Conservation (phyloP, 2,113 vertebrate genomes). For the Stictonetta naevosa region DNA sequence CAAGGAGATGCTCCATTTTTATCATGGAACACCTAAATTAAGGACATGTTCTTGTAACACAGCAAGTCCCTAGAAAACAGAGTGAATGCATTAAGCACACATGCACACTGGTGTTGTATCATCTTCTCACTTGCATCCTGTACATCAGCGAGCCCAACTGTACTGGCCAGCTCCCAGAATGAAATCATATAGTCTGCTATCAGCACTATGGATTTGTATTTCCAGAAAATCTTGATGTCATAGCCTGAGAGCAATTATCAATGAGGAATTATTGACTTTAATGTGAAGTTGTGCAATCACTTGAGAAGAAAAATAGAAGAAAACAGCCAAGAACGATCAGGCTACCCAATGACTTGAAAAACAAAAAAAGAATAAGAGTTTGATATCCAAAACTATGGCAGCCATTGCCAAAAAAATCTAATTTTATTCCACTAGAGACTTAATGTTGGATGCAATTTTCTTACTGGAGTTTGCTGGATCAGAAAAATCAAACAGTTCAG, state of each 20-base stretch:
- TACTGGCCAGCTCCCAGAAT: slow-evolving; percentile 28
- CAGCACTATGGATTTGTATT: slow-evolving; percentile 34
- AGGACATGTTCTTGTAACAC: neutral
- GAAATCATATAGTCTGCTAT: slow-evolving; percentile 50
- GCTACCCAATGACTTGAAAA: neutral
- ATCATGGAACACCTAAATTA: neutral
- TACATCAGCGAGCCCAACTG: slow-evolving; percentile 7
- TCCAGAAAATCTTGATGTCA: slow-evolving; percentile 41
- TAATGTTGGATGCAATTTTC: neutral
- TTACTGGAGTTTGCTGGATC: neutral
- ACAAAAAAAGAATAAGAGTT: neutral
- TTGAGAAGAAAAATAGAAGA: neutral
- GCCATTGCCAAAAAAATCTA: neutral
- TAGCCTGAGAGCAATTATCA: slow-evolving; percentile 48
- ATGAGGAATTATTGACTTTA: slow-evolving; percentile 37
- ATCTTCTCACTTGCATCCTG: neutral
- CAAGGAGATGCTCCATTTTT: neutral
- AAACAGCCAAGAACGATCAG: neutral
- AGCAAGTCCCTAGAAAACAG: neutral
- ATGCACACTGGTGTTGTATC: neutral
- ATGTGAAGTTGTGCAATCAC: slow-evolving; percentile 16
- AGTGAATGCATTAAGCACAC: neutral
- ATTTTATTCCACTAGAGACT: neutral
- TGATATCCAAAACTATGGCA: neutral
- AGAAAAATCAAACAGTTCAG: neutral